These are phyloP conservation scores for Cassiopea xamachana DNA, from an alignment of 30 jellyfish, hydroid and myxozoan species.

Conservation along the genomic window DNA sequence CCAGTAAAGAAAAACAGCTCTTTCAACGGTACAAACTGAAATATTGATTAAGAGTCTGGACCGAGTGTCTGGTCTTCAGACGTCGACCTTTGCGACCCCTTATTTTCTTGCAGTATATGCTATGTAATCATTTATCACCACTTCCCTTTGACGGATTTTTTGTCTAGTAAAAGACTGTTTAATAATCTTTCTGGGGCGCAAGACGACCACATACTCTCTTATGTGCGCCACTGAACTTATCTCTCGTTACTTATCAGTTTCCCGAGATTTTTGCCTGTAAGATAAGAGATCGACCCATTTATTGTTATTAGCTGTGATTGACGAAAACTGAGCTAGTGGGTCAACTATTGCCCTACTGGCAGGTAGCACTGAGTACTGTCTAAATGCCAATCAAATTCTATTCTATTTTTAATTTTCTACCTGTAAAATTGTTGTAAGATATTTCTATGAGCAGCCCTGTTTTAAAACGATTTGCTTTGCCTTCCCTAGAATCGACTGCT, in stretches of 20 bases:
- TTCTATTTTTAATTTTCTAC: background rate
- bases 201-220: no score
- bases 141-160: no score
- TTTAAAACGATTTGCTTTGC: background rate
- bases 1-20: no score
- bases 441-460: background rate
- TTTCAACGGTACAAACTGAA: no score
- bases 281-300: background rate
- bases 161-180: no score
- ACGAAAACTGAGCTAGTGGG: background rate
- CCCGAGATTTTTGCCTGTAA: background rate
- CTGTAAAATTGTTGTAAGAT: background rate
- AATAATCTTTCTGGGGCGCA: no score
- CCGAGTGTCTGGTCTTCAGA: no score
- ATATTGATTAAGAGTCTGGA: no score
- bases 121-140: no score
- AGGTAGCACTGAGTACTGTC: background rate
- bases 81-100: no score
- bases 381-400: background rate
- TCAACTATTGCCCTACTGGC: background rate
- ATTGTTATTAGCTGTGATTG: background rate
- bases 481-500: background rate
- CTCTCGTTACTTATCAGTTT: background rate
- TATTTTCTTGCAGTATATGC: no score
- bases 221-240: no score